phyloP scores from a whole-genome alignment of 1,140 invertebrate species.

The Pseudomyrmex pallidus region DNA sequence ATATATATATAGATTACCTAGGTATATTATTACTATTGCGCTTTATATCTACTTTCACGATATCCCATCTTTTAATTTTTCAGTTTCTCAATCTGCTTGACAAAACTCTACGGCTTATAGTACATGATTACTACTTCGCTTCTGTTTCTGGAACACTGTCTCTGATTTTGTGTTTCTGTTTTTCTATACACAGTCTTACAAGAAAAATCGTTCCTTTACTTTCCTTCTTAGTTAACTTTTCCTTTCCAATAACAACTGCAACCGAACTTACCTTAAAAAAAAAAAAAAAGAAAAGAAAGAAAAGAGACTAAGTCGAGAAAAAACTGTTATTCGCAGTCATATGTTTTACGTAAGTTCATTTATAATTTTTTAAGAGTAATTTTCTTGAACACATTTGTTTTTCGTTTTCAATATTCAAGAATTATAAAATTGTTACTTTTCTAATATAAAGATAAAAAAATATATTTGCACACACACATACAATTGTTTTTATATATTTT shows the following conservation, averaged over 20 bases:
- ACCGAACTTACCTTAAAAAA: background rate
- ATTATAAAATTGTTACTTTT: background rate
- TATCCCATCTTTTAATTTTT: constrained; percentile 59
- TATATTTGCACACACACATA: too few species aligned
- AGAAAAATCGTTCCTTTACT: constrained; percentile 17
- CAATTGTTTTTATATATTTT: background rate
- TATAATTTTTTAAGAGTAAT: background rate
- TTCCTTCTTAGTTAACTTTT: constrained; percentile 7
- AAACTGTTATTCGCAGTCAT: background rate
- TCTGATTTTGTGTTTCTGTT: constrained; percentile 67
- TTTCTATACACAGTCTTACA: constrained; percentile 32
- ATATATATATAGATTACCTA: constrained; percentile 71
- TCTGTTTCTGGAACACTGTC: constrained; percentile 46
- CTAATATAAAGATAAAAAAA: too few species aligned
- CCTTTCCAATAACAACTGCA: background rate
- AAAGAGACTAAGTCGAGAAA: background rate
- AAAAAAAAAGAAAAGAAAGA: background rate
- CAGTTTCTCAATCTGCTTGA: constrained; percentile 65
- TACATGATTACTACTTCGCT: constrained; percentile 61
- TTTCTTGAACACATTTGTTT: constrained; percentile 34
- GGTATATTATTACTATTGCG: constrained; percentile 70
- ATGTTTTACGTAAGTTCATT: background rate
- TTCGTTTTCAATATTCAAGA: background rate
- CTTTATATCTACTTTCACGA: constrained; percentile 63
- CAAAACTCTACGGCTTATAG: constrained; percentile 53